Evolutionary conservation across 2,888 invertebrate species (phyloP).

Genomic region (Callyntrura sp.): DNA sequence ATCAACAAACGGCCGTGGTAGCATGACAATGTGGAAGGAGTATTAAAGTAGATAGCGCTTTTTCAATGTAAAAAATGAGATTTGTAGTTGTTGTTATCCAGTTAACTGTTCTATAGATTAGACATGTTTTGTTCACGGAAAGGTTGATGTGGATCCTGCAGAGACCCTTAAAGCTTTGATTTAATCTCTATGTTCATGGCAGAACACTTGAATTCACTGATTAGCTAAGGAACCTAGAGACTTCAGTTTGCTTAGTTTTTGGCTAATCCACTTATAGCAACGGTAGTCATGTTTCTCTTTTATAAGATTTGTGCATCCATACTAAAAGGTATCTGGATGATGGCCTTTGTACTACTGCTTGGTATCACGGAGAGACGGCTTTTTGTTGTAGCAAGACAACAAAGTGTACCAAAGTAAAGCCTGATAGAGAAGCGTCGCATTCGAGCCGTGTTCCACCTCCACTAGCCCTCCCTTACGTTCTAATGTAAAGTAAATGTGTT

Average conservation of each 20-base stretch:
- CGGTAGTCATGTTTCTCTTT: constrained; percentile 13
- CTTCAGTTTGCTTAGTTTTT: constrained; percentile 55
- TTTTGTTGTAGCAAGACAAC: not conserved
- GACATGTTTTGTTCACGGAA: constrained; percentile 8
- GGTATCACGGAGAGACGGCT: not conserved
- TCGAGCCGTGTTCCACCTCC: not conserved
- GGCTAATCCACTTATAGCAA: constrained; percentile 68
- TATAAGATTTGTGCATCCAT: not conserved
- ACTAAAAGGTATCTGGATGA: not conserved
- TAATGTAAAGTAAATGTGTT: not conserved
- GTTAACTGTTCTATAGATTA: not conserved
- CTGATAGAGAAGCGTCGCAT: not conserved
- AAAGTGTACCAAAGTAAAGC: not conserved
- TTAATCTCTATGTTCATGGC: constrained; percentile 77
- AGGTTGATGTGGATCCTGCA: constrained; percentile 22
- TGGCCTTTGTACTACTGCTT: not conserved
- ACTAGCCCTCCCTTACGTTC: not conserved
- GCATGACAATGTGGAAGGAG: not conserved
- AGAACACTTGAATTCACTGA: constrained; percentile 78
- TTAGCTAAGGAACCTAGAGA: constrained; percentile 71
- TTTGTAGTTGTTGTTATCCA: constrained; percentile 2
- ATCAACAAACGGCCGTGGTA: not conserved
- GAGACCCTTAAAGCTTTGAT: constrained; percentile 77
- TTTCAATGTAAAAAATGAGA: constrained; percentile 26
- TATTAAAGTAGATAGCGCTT: no score